Percentiles rank a stretch among this genome's conserved stretches.
phyloP scores from a whole-genome alignment of 2,888 invertebrate genomes.

The Antheraea yamamai region DNA sequence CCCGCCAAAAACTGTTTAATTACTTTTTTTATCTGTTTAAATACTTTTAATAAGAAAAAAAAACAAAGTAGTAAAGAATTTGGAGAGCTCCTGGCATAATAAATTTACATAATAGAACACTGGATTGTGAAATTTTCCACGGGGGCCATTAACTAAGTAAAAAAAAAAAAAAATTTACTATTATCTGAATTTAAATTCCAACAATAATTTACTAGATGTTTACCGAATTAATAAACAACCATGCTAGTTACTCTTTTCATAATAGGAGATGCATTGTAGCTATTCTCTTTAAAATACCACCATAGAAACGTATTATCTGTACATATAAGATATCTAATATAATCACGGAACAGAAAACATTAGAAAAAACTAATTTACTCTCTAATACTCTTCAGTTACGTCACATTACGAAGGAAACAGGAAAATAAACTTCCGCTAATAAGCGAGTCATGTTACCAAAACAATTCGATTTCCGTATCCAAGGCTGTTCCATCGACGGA shows the following conservation, averaged over 20 bases:
- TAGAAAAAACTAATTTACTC: constrained; percentile 15
- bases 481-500: constrained; percentile 14
- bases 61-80: too few relatives aligned
- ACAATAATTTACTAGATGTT: neutral
- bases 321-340: neutral
- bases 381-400: constrained; percentile 28
- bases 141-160: too few relatives aligned
- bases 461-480: constrained; percentile 15
- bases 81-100: too few relatives aligned
- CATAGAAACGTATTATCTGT: neutral
- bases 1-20: too few relatives aligned
- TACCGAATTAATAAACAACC: neutral
- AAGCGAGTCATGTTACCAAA: constrained; percentile 24
- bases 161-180: too few relatives aligned
- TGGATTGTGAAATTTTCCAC: too few relatives aligned
- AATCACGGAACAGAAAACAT: neutral
- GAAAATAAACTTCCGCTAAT: constrained; percentile 28
- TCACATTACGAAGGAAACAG: constrained; percentile 30
- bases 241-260: neutral
- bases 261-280: neutral
- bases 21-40: too few relatives aligned
- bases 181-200: too few relatives aligned
- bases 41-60: too few relatives aligned
- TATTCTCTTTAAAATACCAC: neutral
- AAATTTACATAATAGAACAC: too few relatives aligned